Evolutionary conservation across 2,888 invertebrate species (phyloP), one percentile per base, ranked within the genome.

Genomic region (Hirtodrosophila duncani): DNA sequence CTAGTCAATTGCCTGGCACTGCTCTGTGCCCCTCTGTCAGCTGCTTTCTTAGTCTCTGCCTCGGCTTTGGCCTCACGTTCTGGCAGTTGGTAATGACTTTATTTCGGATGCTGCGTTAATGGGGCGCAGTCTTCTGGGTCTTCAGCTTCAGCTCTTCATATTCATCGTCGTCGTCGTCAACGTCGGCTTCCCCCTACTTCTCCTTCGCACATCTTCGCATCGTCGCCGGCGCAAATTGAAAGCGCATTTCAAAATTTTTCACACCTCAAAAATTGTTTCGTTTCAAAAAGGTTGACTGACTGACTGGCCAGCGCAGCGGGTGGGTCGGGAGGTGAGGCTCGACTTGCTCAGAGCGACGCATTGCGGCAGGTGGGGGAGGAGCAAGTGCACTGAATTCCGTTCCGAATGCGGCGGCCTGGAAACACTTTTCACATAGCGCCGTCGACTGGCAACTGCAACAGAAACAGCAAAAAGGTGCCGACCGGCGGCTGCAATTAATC

Each of bases 101-200:
- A 79, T 72, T 72, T 72, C n/a, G 77, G 72, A 75, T 72, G 78
- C 78, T 70, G 79, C 79, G 72, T 72, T 78, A 72, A 72, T 72
- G 72, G 71, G 71, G 50, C 63, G 59, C 60, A 50, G 62, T 53
- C 56, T 29, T 26, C 21, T 16, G 31, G n/a, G n/a, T n/a, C 41
- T 10, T 27, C 16, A 39, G 20, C 29, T 5, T 41, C 4, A 10
- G 20, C n/a, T 7, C 33, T 11, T 10, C 18, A 11, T 21, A 13
- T 10, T 34, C 46, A 18, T 17, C 43, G 11, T 20, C 39, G 9
- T 23, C 34, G 39, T 3, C 21, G 6, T 5, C 8, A 7, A 27
- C n/a, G 8, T 9, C 33, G 10, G 6, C 17, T 27, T 34, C 13
- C n/a, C n/a, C 11, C 27, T 14, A 10, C 41, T 14, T 31, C 33